Evolutionary conservation across 1,140 invertebrate species (phyloP), one percentile per base, ranked within the genome.

Genomic region (Drosophila leontia): DNA sequence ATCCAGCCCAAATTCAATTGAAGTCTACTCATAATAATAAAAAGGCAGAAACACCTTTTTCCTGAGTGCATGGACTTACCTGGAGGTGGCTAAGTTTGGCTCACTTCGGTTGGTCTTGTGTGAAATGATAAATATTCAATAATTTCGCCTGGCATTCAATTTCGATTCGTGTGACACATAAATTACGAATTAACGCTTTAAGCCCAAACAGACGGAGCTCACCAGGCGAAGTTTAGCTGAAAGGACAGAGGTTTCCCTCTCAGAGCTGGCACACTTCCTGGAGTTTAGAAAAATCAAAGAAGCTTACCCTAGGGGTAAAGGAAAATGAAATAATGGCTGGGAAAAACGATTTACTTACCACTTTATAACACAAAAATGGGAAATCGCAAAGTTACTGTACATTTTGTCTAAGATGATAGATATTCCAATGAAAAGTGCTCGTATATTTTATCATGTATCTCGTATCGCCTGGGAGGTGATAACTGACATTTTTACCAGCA

Each of bases 161-260:
- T 92, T 90, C 83, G 82, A 76, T 90, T 77, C 78, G 84, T 87
- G 85, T 91, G 91, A 92, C 91, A 92, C 91, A 92, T 92, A 92
- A 92, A 92, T 92, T 90, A 92, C 88, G 91, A 91, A 92, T 92
- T 92, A 92, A 92, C 85, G 91, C 91, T 92, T 92, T 90, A 80
- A 92, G 87, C 87, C 75, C 79, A 80, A 87, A 48, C 12, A 63
- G 55, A 26, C n/a, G 12, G 35, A 45, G 50, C 37, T 42, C 26
- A 19, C 9, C n/a, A 29, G 17, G 17, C 7, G n/a, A n/a, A 32
- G 35, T 9, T 2, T 9, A 39, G 19, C n/a, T 42, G 11, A 13
- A 39, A 51, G 57, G 7, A 29, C 17, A 35, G 41, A 11, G 37
- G 11, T 26, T 57, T 34, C 7, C 35, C 42, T 19, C 39, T 55